phyloP scores from a whole-genome alignment of 2,113 vertebrate genomes.

The Gallinago undulata region DNA sequence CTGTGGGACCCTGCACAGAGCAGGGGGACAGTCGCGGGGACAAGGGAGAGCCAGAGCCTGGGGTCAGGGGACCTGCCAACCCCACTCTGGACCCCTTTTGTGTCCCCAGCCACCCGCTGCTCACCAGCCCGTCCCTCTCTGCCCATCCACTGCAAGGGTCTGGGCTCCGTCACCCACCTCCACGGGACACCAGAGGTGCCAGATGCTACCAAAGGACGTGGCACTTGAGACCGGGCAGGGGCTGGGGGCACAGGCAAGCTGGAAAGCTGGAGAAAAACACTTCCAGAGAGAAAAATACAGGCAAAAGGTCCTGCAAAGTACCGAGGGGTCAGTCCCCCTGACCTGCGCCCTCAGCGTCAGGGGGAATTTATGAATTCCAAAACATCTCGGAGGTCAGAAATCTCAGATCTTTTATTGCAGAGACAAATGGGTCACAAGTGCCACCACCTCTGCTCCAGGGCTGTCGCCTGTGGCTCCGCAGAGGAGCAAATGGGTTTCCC shows the following conservation, averaged over 20 bases:
- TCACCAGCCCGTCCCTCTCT: background rate
- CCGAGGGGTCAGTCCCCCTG: background rate
- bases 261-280: background rate
- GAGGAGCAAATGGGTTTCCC: background rate
- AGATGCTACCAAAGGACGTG: background rate
- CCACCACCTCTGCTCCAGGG: background rate
- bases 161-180: background rate
- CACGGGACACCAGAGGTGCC: fast-evolving
- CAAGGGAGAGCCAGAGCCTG: background rate
- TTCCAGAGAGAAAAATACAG: background rate
- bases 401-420: conserved; percentile 38
- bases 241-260: background rate
- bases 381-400: background rate
- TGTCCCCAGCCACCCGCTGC: background rate
- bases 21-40: background rate
- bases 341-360: background rate
- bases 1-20: fast-evolving
- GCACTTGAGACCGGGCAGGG: background rate
- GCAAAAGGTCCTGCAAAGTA: background rate
- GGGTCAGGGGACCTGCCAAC: background rate
- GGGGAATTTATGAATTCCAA: background rate
- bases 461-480: background rate
- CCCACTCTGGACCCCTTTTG: fast-evolving
- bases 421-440: conserved; percentile 19
- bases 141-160: fast-evolving